Percentiles rank a stretch among this genome's conserved stretches.
Conservation (phyloP, 2,113 vertebrate species). For the Chlorodrepanis virens region DNA sequence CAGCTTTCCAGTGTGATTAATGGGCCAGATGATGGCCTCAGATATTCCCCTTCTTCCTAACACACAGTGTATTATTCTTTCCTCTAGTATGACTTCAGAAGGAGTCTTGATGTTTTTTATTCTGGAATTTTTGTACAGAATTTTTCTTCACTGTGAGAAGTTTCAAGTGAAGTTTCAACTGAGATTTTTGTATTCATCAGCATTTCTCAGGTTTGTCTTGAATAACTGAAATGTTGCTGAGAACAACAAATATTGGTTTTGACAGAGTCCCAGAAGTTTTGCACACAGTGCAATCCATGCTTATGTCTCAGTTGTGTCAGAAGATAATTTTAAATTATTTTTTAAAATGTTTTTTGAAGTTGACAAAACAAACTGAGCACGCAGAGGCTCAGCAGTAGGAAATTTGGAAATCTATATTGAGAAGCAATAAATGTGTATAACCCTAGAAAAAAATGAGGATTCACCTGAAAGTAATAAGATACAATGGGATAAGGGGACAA, state of each 20-base stretch:
- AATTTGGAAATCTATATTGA: background rate
- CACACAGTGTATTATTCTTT: background rate
- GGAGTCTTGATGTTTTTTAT: background rate
- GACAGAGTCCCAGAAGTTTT: background rate
- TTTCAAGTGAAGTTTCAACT: background rate
- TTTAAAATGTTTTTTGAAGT: background rate
- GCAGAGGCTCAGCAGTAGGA: background rate
- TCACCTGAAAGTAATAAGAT: background rate
- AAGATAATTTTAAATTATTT: background rate
- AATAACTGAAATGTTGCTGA: slow-evolving; percentile 11
- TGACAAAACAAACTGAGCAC: background rate
- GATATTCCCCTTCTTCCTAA: background rate
- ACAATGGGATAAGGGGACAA: background rate
- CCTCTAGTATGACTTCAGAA: background rate
- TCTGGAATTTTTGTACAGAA: background rate
- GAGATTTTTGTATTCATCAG: slow-evolving; percentile 9
- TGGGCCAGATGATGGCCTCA: background rate
- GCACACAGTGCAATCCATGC: background rate
- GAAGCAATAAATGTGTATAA: background rate
- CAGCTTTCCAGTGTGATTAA: background rate
- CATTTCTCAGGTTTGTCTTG: background rate
- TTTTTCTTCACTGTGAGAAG: background rate
- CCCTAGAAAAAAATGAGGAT: background rate
- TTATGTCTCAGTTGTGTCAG: background rate
- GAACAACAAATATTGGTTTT: background rate